Conservation (phyloP, 2,113 vertebrate species). For the Callaeas wilsoni region DNA sequence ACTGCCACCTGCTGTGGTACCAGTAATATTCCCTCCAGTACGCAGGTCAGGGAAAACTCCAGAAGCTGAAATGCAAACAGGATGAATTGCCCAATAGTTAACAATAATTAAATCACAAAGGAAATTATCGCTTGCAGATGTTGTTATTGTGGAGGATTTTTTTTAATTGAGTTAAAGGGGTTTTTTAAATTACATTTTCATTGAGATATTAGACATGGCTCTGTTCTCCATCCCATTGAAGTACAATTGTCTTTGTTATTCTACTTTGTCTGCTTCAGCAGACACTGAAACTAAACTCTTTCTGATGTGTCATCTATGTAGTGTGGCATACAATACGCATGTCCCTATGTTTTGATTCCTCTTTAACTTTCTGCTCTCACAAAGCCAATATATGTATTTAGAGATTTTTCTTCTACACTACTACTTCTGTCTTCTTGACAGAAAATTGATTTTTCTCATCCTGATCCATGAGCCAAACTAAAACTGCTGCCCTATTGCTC, state of each 20-base stretch:
- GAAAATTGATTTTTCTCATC: conserved; percentile 25
- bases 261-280: background rate
- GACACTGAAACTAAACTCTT: background rate
- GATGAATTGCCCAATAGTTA: background rate
- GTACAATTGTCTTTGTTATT: background rate
- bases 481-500: background rate
- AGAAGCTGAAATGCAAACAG: background rate
- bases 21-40: background rate
- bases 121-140: background rate
- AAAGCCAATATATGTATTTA: background rate
- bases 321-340: background rate
- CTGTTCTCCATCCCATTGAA: background rate
- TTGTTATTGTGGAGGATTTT: background rate
- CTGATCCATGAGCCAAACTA: background rate
- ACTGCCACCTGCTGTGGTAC: conserved; percentile 25
- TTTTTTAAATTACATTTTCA: background rate
- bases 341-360: background rate
- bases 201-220: background rate
- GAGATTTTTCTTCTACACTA: background rate
- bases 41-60: background rate
- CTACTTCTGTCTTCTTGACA: background rate
- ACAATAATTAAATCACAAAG: background rate
- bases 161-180: background rate
- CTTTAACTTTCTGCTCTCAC: background rate
- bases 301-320: background rate